Evolutionary conservation across 2,113 vertebrate genomes (phyloP).

Genomic region (Indri indri): DNA sequence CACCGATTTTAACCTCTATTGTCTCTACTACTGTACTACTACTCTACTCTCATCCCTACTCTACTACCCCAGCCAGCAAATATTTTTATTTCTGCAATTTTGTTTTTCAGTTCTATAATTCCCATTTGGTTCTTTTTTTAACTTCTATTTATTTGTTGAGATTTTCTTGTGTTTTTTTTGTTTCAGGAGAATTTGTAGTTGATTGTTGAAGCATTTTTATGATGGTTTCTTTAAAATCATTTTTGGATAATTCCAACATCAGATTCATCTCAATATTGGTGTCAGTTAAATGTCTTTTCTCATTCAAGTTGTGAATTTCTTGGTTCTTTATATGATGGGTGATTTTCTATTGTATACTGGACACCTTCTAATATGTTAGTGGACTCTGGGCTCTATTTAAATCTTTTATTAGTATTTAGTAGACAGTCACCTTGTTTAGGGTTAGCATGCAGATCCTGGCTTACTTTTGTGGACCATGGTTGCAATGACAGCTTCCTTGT

Average conservation of each 20-base stretch:
- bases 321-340: not conserved
- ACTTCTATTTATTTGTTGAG: not conserved
- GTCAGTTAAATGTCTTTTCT: not conserved
- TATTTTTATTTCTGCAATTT: not conserved
- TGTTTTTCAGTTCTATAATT: not conserved
- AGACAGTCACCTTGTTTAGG: not conserved
- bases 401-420: not conserved
- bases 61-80: not conserved
- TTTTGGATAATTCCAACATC: not conserved
- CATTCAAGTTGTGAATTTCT: not conserved
- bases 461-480: not conserved
- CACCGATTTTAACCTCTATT: not conserved
- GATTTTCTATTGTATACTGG: not conserved
- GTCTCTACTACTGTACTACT: not conserved
- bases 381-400: not conserved
- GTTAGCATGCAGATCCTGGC: not conserved
- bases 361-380: not conserved
- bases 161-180: slow-evolving; percentile 11
- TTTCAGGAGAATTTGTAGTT: not conserved
- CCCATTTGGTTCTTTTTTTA: not conserved
- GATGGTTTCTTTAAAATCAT: not conserved
- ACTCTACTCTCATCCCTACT: not conserved
- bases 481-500: not conserved
- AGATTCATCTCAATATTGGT: not conserved
- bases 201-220: not conserved